A percentile compares a stretch with the other conserved stretches of the same genome.
Conservation (phyloP, 1,140 invertebrate genomes). For the Sminthurides bifidus region DNA sequence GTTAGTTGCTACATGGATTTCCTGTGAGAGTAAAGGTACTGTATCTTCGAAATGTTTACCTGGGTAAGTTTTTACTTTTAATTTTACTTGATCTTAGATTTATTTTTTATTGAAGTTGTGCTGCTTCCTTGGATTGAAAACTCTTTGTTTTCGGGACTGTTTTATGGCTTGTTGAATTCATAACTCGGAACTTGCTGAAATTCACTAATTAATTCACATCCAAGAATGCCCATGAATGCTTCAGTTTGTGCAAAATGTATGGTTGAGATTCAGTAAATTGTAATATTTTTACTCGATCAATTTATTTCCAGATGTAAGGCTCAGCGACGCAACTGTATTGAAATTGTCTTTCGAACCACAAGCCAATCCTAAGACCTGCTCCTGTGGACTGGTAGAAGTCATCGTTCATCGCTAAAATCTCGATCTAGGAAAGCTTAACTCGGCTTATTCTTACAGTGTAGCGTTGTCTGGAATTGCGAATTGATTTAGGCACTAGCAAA, state of each 20-base stretch:
- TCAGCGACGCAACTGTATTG: slow-evolving; percentile 54
- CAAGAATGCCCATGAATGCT: not conserved
- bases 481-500: too few species aligned
- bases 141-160: not conserved
- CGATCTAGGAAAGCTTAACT: too few species aligned
- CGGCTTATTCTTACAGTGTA: too few species aligned
- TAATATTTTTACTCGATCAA: not conserved
- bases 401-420: too few species aligned
- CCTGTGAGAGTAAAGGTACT: too few species aligned
- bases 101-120: not conserved
- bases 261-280: not conserved
- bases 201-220: not conserved
- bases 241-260: not conserved
- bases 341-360: slow-evolving; percentile 55
- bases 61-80: too few species aligned
- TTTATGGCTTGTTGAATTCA: not conserved
- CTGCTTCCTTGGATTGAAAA: not conserved
- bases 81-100: not conserved
- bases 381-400: slow-evolving; percentile 45
- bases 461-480: too few species aligned
- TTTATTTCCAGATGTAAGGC: slow-evolving; percentile 40
- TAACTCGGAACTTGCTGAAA: not conserved
- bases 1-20: too few species aligned
- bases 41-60: too few species aligned
- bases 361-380: slow-evolving; percentile 50